These are phyloP conservation scores for honey bee (Apis mellifera) DNA, from an alignment of 1,140 invertebrate species.

Conservation along the genomic window DNA sequence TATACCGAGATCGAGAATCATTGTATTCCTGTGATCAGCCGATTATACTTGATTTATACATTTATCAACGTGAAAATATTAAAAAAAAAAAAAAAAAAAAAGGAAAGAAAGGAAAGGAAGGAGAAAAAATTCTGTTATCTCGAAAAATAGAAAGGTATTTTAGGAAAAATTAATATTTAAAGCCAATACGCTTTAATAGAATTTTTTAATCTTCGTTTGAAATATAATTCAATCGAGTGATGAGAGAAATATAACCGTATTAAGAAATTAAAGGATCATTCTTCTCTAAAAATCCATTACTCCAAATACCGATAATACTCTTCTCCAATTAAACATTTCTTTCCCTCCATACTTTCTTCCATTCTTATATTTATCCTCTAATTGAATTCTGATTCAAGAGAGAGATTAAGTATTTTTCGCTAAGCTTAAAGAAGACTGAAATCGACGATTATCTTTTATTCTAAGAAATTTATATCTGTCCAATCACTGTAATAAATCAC, in stretches of 20 bases:
- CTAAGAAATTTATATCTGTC: background rate
- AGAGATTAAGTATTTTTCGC: background rate
- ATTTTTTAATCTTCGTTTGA: too few relatives aligned
- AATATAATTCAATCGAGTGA: too few relatives aligned
- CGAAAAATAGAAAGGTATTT: too few relatives aligned
- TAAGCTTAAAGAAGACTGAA: background rate
- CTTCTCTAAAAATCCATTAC: background rate
- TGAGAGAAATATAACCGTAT: too few relatives aligned
- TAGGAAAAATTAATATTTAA: too few relatives aligned
- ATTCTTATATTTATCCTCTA: background rate
- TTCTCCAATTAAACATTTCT: background rate
- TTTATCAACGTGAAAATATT: too few relatives aligned
- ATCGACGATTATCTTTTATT: background rate
- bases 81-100: too few relatives aligned
- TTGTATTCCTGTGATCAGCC: background rate
- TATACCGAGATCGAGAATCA: background rate
- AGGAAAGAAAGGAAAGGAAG: too few relatives aligned
- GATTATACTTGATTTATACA: background rate
- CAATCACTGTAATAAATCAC: slow-evolving; percentile 12
- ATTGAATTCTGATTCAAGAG: background rate
- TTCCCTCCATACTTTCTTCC: background rate
- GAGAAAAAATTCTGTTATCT: too few relatives aligned
- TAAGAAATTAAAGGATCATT: background rate
- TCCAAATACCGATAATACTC: too few relatives aligned
- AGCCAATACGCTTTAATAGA: too few relatives aligned